Base-by-base conservation (phyloP, 2,113 vertebrate species). In the Spermophilus dauricus region DNA sequence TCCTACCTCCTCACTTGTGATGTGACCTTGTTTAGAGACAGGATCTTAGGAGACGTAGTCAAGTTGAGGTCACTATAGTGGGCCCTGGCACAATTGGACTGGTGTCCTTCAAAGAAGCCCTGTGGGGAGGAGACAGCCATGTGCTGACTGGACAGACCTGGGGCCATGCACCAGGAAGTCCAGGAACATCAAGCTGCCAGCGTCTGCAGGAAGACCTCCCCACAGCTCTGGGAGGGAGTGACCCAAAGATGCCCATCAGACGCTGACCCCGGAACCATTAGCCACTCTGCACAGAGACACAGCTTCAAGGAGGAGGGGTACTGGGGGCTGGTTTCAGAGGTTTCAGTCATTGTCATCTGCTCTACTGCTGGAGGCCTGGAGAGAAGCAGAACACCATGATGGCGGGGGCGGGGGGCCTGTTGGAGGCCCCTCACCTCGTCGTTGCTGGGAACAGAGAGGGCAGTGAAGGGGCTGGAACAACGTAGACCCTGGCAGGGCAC, bases 131-230 rank as follows among this genome's bases (percentile, higher is more conserved):
- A 56, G 39, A 16, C 18, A 2, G 42, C 22, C 16, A 2, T 3
- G 6, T 17, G 30, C 13, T 1, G 2, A 24, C 1, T 39, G 39
- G 39, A 65, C 61, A 30, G 87, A 48, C 28, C 12, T 9, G n/a
- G 24, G 10, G 0, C 1, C 4, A 45, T 0, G 12, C 0, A 8
- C 16, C 28, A 8, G 0, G 13, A 51, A 53, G 13, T 4, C 3
- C 3, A 26, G 7, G 67, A 9, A 20, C 17, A 3, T 13, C 30
- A 2, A 20, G 56, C 3, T 6, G 24, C 42, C 32, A 13, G 34
- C 28, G 26, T 14, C 13, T 11, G 0, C 14, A 17, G 42, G 9
- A 48, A 17, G 42, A 22, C 1, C 8, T 16, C 17, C 16, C n/a
- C 14, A 26, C 18, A 5, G 26, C 4, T 18, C 65, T 51, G 2